These are phyloP conservation scores for Diabrotica balteata DNA, from an alignment of 2,888 invertebrate species.

Conservation along the genomic window DNA sequence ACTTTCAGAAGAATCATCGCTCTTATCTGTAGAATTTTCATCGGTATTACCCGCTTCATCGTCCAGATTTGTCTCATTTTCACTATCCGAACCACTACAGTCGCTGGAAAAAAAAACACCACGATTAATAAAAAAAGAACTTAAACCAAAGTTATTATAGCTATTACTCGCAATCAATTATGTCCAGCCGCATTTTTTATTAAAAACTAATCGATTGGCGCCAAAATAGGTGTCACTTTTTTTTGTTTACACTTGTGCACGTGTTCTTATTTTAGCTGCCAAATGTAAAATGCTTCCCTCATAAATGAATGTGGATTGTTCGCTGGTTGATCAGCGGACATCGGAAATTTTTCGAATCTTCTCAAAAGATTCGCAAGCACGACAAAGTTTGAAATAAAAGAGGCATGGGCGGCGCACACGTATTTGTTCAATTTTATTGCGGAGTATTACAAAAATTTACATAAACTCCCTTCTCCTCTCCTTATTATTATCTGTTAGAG, in stretches of 20 bases:
- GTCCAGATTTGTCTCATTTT: conserved; percentile 44
- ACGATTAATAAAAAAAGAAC: conserved; percentile 11
- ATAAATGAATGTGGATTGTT: conserved; percentile 30
- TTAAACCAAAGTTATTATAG: conserved; percentile 4
- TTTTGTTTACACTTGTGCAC: conserved; percentile 1
- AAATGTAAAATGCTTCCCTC: conserved; percentile 32
- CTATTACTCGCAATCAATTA: conserved; percentile 36
- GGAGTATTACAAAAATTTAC: no score
- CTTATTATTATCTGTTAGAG: no score
- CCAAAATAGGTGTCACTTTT: background rate
- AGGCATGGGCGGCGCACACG: conserved; percentile 9
- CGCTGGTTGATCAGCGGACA: conserved; percentile 30
- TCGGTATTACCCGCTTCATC: conserved; percentile 42
- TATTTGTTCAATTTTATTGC: no score
- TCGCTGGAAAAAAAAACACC: conserved; percentile 44
- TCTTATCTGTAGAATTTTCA: conserved; percentile 43
- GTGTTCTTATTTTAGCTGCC: conserved; percentile 19
- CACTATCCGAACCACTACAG: conserved; percentile 50
- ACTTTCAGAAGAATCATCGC: conserved; percentile 36
- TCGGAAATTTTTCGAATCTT: conserved; percentile 36
- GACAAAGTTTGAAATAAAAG: conserved; percentile 37
- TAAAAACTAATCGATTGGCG: background rate
- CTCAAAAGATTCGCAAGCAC: conserved; percentile 33
- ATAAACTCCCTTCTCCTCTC: no score
- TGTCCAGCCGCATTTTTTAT: conserved; percentile 39